phyloP scores from a whole-genome alignment of 2,797 vertebrate genomes.

The Trachops cirrhosus region DNA sequence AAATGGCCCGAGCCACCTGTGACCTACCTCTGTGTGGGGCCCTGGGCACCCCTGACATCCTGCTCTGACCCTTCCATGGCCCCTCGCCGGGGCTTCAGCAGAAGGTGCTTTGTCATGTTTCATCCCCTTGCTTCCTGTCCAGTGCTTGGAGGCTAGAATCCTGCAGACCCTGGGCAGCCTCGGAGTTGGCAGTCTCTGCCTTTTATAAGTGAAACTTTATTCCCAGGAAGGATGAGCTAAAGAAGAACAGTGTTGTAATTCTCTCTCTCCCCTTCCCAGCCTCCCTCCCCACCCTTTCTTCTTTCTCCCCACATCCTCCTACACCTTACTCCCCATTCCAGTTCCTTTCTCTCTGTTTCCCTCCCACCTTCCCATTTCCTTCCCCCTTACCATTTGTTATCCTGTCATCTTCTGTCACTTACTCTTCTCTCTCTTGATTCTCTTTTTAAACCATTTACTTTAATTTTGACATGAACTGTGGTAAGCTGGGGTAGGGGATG shows the following conservation, averaged over 20 bases:
- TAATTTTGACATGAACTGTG: neutral
- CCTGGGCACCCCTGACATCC: neutral
- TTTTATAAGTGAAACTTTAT: neutral
- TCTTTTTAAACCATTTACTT: slow-evolving; percentile 11
- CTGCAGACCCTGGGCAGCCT: neutral
- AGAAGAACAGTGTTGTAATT: neutral
- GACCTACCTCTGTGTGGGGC: neutral
- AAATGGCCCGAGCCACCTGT: neutral
- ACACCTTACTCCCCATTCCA: neutral
- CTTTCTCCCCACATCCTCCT: neutral
- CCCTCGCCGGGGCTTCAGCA: too few species aligned
- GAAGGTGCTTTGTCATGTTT: neutral
- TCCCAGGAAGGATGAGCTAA: neutral
- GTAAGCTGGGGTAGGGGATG: neutral
- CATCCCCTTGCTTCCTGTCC: neutral
- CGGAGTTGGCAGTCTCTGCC: neutral
- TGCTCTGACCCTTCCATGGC: neutral
- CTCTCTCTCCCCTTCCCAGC: neutral
- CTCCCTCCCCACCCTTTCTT: neutral
- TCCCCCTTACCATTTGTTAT: neutral
- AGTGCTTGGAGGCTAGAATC: neutral
- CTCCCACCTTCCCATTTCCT: slow-evolving; percentile 59
- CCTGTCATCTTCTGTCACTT: neutral
- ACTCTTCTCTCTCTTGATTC: neutral
- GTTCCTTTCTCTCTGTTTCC: neutral